Evolutionary conservation across 2,113 vertebrate species (phyloP).

Genomic region (Aythya baeri): DNA sequence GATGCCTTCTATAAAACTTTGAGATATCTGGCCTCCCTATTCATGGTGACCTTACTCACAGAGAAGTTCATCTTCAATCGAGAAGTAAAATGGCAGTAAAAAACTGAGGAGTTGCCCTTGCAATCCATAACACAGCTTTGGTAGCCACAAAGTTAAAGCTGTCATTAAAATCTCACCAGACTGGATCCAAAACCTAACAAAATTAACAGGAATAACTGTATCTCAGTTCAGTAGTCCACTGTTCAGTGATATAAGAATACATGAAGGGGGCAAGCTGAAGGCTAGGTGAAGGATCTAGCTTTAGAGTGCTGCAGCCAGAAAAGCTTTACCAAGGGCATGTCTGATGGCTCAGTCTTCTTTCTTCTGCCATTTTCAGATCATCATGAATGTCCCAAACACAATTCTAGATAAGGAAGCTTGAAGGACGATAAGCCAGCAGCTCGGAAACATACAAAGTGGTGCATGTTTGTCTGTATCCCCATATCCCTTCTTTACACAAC

Average conservation of each 20-base stretch:
- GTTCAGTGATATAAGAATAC: background rate
- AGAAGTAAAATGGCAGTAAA: background rate
- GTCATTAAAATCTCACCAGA: background rate
- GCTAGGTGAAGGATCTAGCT: background rate
- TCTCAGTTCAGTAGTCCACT: background rate
- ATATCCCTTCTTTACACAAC: background rate
- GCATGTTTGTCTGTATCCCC: background rate
- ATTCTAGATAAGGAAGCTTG: fast-evolving
- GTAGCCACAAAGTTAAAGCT: background rate
- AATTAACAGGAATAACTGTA: background rate
- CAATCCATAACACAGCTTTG: background rate
- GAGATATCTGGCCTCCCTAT: background rate
- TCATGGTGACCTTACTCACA: background rate
- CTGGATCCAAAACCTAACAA: background rate
- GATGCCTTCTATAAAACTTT: background rate
- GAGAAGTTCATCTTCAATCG: background rate
- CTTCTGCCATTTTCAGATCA: background rate
- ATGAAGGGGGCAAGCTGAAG: background rate
- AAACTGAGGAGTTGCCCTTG: background rate
- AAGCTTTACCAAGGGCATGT: fast-evolving
- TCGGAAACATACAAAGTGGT: background rate
- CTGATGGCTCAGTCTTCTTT: background rate
- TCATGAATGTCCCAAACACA: background rate
- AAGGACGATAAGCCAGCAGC: background rate
- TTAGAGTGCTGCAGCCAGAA: background rate